Conservation (phyloP, 2,797 vertebrate species). For the Diplodus puntazzo region DNA sequence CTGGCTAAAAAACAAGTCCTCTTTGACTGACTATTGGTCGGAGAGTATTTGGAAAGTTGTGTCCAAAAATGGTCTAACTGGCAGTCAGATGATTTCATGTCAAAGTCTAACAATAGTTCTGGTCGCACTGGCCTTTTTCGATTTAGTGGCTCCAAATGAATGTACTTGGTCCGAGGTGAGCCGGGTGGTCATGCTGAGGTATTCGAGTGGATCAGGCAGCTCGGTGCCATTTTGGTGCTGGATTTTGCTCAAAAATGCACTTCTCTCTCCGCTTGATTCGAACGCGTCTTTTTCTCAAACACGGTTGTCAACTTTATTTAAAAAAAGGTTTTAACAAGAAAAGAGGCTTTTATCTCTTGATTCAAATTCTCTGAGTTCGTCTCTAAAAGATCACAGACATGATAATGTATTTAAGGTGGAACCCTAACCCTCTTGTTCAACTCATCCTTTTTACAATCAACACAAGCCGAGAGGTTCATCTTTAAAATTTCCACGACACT, state of each 20-base stretch:
- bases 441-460: neutral
- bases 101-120: neutral
- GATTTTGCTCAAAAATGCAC: neutral
- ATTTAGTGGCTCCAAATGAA: neutral
- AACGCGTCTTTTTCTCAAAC: neutral
- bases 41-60: neutral
- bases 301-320: neutral
- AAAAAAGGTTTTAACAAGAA: neutral
- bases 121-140: neutral
- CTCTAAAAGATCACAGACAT: neutral
- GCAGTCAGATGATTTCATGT: neutral
- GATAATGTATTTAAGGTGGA: neutral
- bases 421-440: conserved; percentile 1
- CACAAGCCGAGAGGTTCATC: neutral
- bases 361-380: neutral
- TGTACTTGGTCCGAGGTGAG: neutral
- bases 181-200: neutral
- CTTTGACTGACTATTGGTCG: neutral
- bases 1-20: neutral
- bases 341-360: neutral
- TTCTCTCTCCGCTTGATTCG: neutral
- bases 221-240: neutral
- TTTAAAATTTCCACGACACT: neutral
- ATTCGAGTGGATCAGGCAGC: conserved; percentile 9
- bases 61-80: neutral